Base-by-base conservation (phyloP, 2,113 vertebrate genomes). In the Poeciliopsis occidentalis region DNA sequence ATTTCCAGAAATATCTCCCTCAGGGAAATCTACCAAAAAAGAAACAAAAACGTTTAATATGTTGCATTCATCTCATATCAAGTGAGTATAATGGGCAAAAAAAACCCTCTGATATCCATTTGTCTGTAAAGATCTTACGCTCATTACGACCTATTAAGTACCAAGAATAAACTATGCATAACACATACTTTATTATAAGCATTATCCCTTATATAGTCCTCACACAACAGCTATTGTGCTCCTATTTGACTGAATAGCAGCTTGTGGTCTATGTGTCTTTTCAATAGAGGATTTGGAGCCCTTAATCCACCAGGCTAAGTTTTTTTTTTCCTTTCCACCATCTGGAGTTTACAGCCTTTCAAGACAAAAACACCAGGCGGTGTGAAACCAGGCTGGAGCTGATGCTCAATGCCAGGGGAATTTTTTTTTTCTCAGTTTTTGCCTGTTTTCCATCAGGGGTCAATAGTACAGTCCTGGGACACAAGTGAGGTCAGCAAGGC, bases 321-420 rank as follows among this genome's bases (percentile, higher is more conserved):
- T 94, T 93, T 86, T n/a, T 84, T 71, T 67, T 84, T 76, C 68
- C 76, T 85, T 90, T 86, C 82, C 83, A 92, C 94, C 94, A 95
- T 95, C 94, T 95, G 94, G 92, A 94, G 87, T 94, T 92, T 87
- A 85, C 82, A 89, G 92, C 88, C 88, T 92, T 92, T 91, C 71
- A 91, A 88, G 91, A 94, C 91, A 93, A 91, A 91, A 92, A 92
- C 88, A 90, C 87, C 86, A 91, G 90, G 88, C 86, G 67, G 86
- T 84, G 87, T 88, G 89, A 91, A 91, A 89, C 88, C 84, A 89
- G 81, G 66, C 85, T 89, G 81, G 73, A 75, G 78, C 87, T 86
- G 67, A 76, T 79, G 81, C 82, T 83, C 71, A 73, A 79, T 88
- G 88, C 89, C 87, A 88, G 79, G 71, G 79, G 79, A 63, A 63